Conservation (phyloP, 2,797 vertebrate genomes). For the Alcedo atthis region DNA sequence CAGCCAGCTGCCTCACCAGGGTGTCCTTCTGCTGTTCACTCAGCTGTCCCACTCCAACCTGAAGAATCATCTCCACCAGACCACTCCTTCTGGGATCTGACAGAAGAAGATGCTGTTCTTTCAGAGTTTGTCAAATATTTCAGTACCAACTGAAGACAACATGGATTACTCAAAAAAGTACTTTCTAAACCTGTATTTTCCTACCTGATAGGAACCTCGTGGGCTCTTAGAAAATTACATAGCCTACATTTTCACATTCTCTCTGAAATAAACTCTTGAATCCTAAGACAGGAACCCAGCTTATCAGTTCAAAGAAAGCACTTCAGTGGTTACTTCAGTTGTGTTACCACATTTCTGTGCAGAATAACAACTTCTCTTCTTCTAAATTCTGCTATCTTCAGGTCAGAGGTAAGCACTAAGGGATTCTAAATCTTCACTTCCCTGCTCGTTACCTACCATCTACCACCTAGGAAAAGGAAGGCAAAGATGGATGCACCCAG, state of each 20-base stretch:
- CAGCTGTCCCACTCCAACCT: slow-evolving; percentile 85
- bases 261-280: background rate
- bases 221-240: background rate
- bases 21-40: slow-evolving; percentile 88
- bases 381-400: background rate
- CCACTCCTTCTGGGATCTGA: slow-evolving; percentile 84
- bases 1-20: slow-evolving; percentile 87
- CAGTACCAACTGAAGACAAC: background rate
- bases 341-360: background rate
- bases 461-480: background rate
- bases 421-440: background rate
- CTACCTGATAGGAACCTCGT: background rate
- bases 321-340: background rate
- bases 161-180: background rate
- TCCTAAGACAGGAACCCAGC: background rate
- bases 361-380: background rate
- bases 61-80: slow-evolving; percentile 90
- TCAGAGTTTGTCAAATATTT: background rate
- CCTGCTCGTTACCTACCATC: background rate
- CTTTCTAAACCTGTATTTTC: background rate
- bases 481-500: background rate
- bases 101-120: background rate
- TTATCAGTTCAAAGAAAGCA: background rate
- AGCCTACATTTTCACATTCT: background rate
- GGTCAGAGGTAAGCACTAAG: background rate